Evolutionary conservation across 2,888 invertebrate species (phyloP), one percentile per base, ranked within the genome.

Genomic region (Drosophila kambysellisi): DNA sequence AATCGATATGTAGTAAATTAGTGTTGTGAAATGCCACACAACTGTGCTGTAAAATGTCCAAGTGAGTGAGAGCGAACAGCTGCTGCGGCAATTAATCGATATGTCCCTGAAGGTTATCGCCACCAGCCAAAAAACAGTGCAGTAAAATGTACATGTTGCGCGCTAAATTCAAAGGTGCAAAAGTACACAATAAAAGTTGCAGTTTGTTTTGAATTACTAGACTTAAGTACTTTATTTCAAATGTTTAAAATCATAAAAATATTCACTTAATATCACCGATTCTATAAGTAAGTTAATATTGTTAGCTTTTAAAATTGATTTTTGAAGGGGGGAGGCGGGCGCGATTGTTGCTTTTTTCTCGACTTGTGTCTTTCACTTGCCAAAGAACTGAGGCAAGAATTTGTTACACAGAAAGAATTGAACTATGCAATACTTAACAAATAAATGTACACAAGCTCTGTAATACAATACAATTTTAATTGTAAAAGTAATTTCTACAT

Each of bases 181-280:
- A 35, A 12, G 35, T 25, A 25, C 46, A 25, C 46, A 46, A 25
- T 25, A 25, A 46, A 12, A 46, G 8, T 29, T n/a, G 12, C 30
- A 37, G 15, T 20, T 48, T n/a, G 29, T 41, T 43, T 65, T 46
- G 57, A 50, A 60, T 60, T 72, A 76, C 65, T 76, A 73, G 66
- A 67, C 53, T 70, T 80, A 64, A 59, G 33, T 70, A 70, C 68
- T 81, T 78, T 78, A 76, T 81, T 80, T 81, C 41, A 78, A 75
- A 73, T 67, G 60, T 62, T 75, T 58, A 58, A 81, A 82, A 83
- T 76, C 70, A 82, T 74, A 80, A 79, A 71, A 82, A 76, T 68
- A 80, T 88, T 80, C 74, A 76, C 79, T 88, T 85, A 88, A 83
- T 88, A 88, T 88, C 88, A 88, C 88, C 81, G 80, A 88, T 85